Evolutionary conservation across 2,113 vertebrate species (phyloP), one percentile per base, ranked within the genome.

Genomic region (Salminus brasiliensis): DNA sequence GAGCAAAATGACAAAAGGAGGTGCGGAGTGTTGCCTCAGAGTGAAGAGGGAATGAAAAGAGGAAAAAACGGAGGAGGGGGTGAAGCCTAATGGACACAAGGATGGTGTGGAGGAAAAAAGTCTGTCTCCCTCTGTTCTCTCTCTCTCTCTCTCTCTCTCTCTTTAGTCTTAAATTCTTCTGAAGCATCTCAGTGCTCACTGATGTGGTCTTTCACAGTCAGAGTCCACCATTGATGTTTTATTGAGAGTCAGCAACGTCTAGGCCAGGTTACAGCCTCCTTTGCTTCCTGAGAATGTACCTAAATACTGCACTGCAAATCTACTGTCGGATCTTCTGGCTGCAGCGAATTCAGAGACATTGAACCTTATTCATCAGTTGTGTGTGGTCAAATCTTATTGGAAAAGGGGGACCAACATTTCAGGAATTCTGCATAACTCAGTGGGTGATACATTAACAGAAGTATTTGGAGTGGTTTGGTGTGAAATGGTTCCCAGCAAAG

Each of bases 1-100:
- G 85, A 79, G 21, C 59, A 52, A 41, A 5, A 84, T 71, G 68
- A 89, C 86, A 88, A 87, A 87, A 86, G 84, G 83, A 75, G 81
- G 79, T 88, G 79, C 77, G 70, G 85, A 81, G 66, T 85, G 69
- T 78, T 79, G 80, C 79, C 75, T 81, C 69, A n/a, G 60, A 85
- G 86, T 74, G 74, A 81, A 74, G 29, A 52, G 30, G n/a, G n/a
- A 78, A 78, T 23, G 53, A 34, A 65, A 76, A 23, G 43, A 29
- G 72, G 78, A 72, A 76, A 36, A 73, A 76, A 65, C 79, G 53
- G 78, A 81, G 74, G 81, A 30, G 63, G 62, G 81, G 78, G 77
- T 57, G 66, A 68, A 74, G 81, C 71, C 53, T 87, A 69, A 81
- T 83, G 79, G 83, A 85, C 82, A 83, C 81, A 80, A 82, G 84